Evolutionary conservation across 1,140 invertebrate species (phyloP), one percentile per base, ranked within the genome.

Genomic region (Drosophila grimshawi): DNA sequence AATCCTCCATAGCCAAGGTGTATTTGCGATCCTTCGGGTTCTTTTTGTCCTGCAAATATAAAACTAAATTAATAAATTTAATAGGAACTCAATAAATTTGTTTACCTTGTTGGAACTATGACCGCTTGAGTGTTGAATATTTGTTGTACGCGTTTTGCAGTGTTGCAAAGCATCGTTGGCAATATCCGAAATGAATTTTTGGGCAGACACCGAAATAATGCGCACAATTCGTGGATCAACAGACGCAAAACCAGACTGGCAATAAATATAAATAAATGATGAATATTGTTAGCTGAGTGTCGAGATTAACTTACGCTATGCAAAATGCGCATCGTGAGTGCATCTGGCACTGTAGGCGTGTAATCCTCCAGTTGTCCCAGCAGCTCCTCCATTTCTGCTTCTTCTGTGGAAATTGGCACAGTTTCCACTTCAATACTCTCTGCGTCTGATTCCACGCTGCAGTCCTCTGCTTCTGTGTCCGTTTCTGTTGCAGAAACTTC

Each of bases 101-200:
- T 7, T 8, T 59, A 85, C 81, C 69, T 92, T 92, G 62, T 65
- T 88, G 3, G 86, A 83, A 30, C 79, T 90, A 46, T 90, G 90
- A 10, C 86, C 93, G 56, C 93, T 86, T 19, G 86, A 88, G 45
- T 91, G 86, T 92, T 70, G 93, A 94, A 81, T 96, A 77, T 95
- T 97, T 1, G 96, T 95, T 1, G 96, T 96, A 62, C 97, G 94
- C 80, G 97, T 97, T 93, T 98, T 98, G 91, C 98, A 99, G 90
- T 99, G 98, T 85, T 99, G 98, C 30, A 99, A 93, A 0, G 98
- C 98, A 94, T 99, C 98, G 92, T 99, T 98, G 0, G 97, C 97
- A 79, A 99, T 97, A 93, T 99, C 98, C 0, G 98, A 98, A 33
- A 99, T 96, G 90, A 99, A 99, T 92, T 99, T 99, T 92, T 99